A percentile compares a stretch with the other conserved stretches of the same genome.
phyloP scores from a whole-genome alignment of 1,140 invertebrate species.

The Aphis craccivora region DNA sequence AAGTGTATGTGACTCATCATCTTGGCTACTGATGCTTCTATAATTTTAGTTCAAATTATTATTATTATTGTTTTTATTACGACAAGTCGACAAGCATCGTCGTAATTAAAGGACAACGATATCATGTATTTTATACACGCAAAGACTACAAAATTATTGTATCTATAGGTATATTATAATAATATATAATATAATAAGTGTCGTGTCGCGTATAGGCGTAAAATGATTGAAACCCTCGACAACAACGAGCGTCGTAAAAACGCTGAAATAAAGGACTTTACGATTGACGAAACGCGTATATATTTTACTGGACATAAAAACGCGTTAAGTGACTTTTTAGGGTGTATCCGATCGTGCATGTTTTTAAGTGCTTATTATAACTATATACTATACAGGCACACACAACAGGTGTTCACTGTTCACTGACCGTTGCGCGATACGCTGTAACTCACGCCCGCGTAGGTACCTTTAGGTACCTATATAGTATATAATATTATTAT shows the following conservation, averaged over 20 bases:
- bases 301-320: conserved; percentile 32
- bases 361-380: conserved; percentile 27
- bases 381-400: too few relatives aligned
- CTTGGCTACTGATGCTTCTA: neutral
- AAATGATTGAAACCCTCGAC: conserved; percentile 20
- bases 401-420: conserved; percentile 30
- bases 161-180: neutral
- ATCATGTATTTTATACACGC: neutral
- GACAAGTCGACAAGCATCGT: neutral
- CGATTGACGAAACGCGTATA: neutral
- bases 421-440: neutral
- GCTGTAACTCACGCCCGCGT: neutral
- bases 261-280: conserved; percentile 16
- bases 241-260: neutral
- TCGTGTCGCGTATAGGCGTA: neutral
- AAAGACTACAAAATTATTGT: neutral
- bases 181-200: neutral
- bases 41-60: neutral
- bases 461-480: neutral
- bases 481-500: neutral
- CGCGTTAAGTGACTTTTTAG: conserved; percentile 12
- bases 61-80: neutral
- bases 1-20: neutral
- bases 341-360: neutral
- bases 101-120: neutral